Percentiles rank a stretch among this genome's conserved stretches.
These are phyloP conservation scores for Drepana falcataria DNA, from an alignment of 2,888 invertebrate genomes.

Conservation along the genomic window DNA sequence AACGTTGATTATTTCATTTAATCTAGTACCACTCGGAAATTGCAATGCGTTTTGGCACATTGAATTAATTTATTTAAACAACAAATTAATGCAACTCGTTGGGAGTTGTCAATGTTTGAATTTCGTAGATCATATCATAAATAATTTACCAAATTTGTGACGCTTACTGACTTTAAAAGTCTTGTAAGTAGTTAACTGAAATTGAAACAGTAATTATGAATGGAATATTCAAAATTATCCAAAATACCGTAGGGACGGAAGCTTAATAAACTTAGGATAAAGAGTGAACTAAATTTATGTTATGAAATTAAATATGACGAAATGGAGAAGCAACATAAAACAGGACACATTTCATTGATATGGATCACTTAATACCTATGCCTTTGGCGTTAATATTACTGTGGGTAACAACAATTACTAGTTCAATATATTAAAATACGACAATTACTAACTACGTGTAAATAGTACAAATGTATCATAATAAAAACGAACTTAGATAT, in stretches of 20 bases:
- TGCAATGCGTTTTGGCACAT: constrained; percentile 11
- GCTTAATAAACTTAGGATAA: constrained; percentile 33
- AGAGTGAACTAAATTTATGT: constrained; percentile 6
- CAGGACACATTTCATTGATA: constrained; percentile 29
- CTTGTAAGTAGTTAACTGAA: not conserved
- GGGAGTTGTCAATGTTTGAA: too few relatives aligned
- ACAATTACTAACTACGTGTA: too few relatives aligned
- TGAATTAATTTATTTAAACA: too few relatives aligned
- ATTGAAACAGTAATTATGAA: not conserved
- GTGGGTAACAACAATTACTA: constrained; percentile 12
- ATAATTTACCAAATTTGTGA: not conserved
- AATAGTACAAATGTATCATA: too few relatives aligned
- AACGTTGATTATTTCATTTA: constrained; percentile 10
- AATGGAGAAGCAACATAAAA: not conserved
- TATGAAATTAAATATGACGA: too few relatives aligned
- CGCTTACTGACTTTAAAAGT: not conserved
- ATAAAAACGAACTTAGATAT: too few relatives aligned
- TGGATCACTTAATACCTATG: constrained; percentile 39
- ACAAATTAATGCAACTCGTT: too few relatives aligned
- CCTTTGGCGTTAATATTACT: constrained; percentile 41
- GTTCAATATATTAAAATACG: constrained; percentile 6
- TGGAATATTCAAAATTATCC: constrained; percentile 16
- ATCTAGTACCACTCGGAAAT: constrained; percentile 9
- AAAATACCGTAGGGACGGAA: constrained; percentile 39
- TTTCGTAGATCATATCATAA: too few relatives aligned